These are phyloP conservation scores for Cebus imitator DNA, from an alignment of 2,113 vertebrate genomes.

Conservation along the genomic window DNA sequence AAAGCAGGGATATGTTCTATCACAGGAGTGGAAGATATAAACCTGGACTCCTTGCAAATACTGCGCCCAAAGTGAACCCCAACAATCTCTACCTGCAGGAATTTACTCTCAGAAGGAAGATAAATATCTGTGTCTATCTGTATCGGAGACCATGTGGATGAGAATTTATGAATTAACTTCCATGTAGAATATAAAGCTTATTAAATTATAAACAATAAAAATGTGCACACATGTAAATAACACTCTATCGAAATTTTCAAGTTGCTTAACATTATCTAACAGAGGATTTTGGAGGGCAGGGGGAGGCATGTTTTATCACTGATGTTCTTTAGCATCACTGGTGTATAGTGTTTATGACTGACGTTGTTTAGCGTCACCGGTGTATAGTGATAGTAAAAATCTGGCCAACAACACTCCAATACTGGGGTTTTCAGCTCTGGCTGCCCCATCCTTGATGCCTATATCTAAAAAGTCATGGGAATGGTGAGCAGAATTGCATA, in stretches of 20 bases:
- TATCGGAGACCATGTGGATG: neutral
- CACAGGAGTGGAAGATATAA: neutral
- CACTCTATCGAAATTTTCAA: neutral
- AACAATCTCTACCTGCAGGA: neutral
- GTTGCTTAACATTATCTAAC: neutral
- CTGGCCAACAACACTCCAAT: too few relatives aligned
- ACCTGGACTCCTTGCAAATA: neutral
- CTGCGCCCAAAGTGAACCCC: neutral
- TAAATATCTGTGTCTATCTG: neutral
- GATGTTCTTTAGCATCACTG: neutral
- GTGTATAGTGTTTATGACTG: neutral
- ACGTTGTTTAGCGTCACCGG: neutral
- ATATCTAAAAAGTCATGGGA: neutral
- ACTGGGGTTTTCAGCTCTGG: rapidly evolving
- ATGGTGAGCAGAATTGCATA: rapidly evolving
- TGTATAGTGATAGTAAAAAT: neutral
- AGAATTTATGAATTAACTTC: neutral
- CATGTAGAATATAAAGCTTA: neutral
- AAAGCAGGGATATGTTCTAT: neutral
- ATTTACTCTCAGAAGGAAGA: neutral
- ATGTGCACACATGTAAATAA: neutral
- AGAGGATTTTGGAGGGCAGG: neutral
- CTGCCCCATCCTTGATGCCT: neutral
- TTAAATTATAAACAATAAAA: neutral
- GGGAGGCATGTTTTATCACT: neutral